phyloP scores from a whole-genome alignment of 2,113 vertebrate genomes.

The Chamaetylas fuelleborni region DNA sequence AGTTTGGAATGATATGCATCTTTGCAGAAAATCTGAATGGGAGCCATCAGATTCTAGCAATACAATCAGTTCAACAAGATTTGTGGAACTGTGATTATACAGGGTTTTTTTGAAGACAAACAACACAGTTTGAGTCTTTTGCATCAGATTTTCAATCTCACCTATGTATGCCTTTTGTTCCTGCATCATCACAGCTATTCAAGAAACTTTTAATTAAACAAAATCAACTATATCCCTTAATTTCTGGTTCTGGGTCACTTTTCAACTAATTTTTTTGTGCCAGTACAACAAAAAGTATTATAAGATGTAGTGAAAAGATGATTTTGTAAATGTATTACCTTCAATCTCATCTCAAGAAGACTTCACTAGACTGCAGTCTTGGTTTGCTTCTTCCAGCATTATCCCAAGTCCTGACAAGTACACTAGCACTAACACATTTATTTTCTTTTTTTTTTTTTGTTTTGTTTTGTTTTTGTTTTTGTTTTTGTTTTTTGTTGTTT shows the following conservation, averaged over 20 bases:
- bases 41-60: neutral
- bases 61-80: fast-evolving
- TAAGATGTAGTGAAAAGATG: neutral
- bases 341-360: neutral
- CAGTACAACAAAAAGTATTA: neutral
- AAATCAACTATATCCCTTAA: neutral
- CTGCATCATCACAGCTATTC: neutral
- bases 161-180: neutral
- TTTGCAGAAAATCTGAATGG: neutral
- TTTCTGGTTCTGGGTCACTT: neutral
- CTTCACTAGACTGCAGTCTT: neutral
- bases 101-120: neutral
- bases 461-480: neutral
- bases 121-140: neutral
- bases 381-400: neutral
- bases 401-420: neutral
- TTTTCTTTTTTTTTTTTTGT: neutral
- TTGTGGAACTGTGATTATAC: neutral
- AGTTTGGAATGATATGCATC: neutral
- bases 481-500: neutral
- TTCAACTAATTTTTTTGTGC: neutral
- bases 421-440: fast-evolving
- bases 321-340: neutral
- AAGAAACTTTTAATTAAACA: neutral
- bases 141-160: neutral